Conservation (phyloP, 1,140 invertebrate genomes). For the Drosophila miranda region DNA sequence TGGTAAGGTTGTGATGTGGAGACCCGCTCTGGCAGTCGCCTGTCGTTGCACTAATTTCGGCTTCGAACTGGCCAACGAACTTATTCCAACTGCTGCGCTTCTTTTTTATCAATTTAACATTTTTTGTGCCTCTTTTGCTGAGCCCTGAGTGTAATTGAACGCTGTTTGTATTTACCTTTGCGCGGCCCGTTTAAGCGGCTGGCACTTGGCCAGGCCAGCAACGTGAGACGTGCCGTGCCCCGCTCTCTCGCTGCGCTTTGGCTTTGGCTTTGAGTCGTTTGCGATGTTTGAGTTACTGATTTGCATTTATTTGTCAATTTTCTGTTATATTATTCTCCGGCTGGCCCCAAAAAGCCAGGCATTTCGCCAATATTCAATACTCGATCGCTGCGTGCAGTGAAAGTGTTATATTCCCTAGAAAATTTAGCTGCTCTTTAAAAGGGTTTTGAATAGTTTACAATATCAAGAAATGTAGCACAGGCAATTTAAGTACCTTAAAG, state of each 20-base stretch:
- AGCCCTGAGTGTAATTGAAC: constrained; percentile 59
- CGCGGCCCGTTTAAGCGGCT: constrained; percentile 49
- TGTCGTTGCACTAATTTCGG: constrained; percentile 65
- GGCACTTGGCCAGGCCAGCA: constrained; percentile 60
- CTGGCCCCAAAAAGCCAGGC: constrained; percentile 21
- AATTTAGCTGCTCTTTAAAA: neutral
- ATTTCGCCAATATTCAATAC: constrained; percentile 25
- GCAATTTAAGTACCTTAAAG: no score
- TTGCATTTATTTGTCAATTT: constrained; percentile 72
- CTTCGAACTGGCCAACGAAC: constrained; percentile 52
- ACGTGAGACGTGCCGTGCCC: constrained; percentile 42
- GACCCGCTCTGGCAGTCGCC: constrained; percentile 53
- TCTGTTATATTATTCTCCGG: constrained; percentile 43
- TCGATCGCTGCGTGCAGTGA: constrained; percentile 29
- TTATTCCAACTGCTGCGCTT: constrained; percentile 68
- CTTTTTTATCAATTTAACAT: constrained; percentile 26
- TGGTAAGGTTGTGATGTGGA: neutral
- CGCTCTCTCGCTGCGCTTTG: constrained; percentile 46
- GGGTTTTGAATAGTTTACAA: no score
- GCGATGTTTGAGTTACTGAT: constrained; percentile 70
- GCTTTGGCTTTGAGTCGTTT: constrained; percentile 23
- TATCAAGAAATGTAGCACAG: no score
- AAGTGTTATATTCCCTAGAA: constrained; percentile 44
- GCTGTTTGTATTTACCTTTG: constrained; percentile 56
- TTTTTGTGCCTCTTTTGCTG: constrained; percentile 25